A percentile compares a stretch with the other conserved stretches of the same genome.
These are phyloP conservation scores for Celastrina argiolus DNA, from an alignment of 2,888 invertebrate genomes.

Conservation along the genomic window DNA sequence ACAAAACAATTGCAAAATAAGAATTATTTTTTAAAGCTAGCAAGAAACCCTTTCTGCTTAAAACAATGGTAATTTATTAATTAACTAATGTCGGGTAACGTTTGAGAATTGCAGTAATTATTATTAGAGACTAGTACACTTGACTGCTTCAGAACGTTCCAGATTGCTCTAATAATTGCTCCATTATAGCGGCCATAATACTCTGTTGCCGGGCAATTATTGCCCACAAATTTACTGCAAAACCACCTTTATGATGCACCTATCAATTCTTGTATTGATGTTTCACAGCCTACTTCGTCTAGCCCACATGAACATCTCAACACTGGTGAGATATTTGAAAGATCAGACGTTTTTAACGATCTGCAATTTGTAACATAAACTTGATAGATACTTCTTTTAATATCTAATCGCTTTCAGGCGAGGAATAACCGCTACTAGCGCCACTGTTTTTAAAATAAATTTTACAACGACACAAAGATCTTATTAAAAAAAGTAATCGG, in stretches of 20 bases:
- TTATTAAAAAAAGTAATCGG: no score
- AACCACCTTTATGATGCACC: slow-evolving; percentile 1
- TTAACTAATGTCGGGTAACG: no score
- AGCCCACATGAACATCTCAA: slow-evolving; percentile 1
- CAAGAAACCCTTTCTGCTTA: no score
- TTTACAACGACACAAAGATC: no score
- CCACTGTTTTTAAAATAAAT: no score
- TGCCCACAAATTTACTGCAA: neutral
- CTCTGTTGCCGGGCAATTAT: neutral
- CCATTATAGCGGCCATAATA: neutral
- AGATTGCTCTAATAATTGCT: neutral
- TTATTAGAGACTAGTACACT: neutral
- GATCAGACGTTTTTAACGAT: slow-evolving; percentile 5
- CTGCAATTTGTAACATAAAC: neutral
- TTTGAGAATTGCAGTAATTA: neutral
- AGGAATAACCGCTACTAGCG: no score
- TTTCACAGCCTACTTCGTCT: slow-evolving; percentile 5
- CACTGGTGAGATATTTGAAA: neutral
- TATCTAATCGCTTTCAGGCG: no score
- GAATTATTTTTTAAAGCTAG: no score
- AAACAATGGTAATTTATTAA: no score
- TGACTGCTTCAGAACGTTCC: neutral
- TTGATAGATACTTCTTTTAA: neutral
- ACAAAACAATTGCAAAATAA: no score
- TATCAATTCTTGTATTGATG: neutral